A percentile compares a stretch with the other conserved stretches of the same genome.
phyloP scores from a whole-genome alignment of 2,113 vertebrate species.

The Collichthys lucidus region DNA sequence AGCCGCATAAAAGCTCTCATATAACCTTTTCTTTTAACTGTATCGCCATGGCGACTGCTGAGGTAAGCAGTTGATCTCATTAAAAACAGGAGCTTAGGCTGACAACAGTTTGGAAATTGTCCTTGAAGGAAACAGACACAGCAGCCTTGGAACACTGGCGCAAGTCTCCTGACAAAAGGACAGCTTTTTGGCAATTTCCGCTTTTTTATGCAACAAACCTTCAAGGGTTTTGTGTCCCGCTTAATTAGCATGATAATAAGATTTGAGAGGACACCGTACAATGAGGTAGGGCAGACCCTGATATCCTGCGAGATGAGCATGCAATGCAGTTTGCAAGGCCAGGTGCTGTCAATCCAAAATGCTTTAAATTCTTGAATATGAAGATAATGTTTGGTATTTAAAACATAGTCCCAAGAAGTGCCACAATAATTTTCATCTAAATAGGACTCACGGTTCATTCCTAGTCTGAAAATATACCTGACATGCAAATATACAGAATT shows the following conservation, averaged over 20 bases:
- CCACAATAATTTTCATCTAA: background rate
- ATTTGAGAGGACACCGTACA: constrained; percentile 35
- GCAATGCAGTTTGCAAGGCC: background rate
- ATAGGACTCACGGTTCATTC: too few relatives aligned
- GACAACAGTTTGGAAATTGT: constrained; percentile 56
- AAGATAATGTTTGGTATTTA: background rate
- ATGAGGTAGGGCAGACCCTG: constrained; percentile 43
- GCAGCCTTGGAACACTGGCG: constrained; percentile 38
- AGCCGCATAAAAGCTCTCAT: constrained; percentile 46
- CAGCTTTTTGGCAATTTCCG: constrained; percentile 31
- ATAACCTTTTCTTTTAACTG: constrained; percentile 70
- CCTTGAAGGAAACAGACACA: constrained; percentile 65
- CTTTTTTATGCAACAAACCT: constrained; percentile 33
- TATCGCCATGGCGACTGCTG: constrained; percentile 64
- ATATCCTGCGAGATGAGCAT: constrained; percentile 31
- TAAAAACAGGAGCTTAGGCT: constrained; percentile 52
- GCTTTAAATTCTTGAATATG: background rate
- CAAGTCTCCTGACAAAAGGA: constrained; percentile 26
- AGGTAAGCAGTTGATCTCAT: constrained; percentile 72
- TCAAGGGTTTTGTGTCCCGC: constrained; percentile 11
- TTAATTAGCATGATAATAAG: constrained; percentile 60
- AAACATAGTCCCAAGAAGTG: background rate
- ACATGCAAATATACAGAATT: background rate
- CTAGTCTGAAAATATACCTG: background rate
- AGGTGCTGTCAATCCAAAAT: background rate